These are phyloP conservation scores for Micronycteris hirsuta DNA, from an alignment of 2,113 vertebrate genomes.

Conservation along the genomic window DNA sequence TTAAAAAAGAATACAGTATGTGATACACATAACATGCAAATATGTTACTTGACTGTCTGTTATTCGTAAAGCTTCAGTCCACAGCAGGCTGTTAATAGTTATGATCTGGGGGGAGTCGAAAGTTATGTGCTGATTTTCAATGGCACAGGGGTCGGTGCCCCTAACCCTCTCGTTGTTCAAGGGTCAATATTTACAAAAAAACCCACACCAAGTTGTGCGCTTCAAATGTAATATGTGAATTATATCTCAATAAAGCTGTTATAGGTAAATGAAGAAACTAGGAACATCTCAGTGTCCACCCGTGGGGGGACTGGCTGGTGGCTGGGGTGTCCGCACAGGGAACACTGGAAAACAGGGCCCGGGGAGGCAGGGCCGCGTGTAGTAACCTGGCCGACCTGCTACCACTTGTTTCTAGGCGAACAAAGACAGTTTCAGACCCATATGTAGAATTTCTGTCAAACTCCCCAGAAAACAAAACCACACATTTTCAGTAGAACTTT, in stretches of 20 bases:
- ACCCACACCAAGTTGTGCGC: background rate
- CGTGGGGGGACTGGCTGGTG: background rate
- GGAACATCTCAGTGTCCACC: background rate
- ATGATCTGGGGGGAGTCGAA: too few species aligned
- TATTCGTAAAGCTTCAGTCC: too few species aligned
- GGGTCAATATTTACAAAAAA: background rate
- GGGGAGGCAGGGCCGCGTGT: rapidly evolving
- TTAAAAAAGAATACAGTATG: too few species aligned
- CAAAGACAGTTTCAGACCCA: background rate
- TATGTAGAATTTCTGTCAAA: background rate
- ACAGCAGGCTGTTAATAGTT: too few species aligned
- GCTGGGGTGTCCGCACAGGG: too few species aligned
- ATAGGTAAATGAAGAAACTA: background rate
- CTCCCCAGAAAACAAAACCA: background rate
- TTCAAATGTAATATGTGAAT: background rate
- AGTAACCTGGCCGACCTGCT: background rate
- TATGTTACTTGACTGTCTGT: too few species aligned
- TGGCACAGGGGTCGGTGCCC: too few species aligned
- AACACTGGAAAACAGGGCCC: background rate
- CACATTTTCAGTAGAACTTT: background rate
- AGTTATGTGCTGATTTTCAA: too few species aligned
- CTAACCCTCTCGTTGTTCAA: too few species aligned
- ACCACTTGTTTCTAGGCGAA: background rate
- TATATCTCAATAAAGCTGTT: background rate
- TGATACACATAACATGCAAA: too few species aligned